Base-by-base conservation (phyloP, 2,888 invertebrate genomes). In the Aporophyla nigra region DNA sequence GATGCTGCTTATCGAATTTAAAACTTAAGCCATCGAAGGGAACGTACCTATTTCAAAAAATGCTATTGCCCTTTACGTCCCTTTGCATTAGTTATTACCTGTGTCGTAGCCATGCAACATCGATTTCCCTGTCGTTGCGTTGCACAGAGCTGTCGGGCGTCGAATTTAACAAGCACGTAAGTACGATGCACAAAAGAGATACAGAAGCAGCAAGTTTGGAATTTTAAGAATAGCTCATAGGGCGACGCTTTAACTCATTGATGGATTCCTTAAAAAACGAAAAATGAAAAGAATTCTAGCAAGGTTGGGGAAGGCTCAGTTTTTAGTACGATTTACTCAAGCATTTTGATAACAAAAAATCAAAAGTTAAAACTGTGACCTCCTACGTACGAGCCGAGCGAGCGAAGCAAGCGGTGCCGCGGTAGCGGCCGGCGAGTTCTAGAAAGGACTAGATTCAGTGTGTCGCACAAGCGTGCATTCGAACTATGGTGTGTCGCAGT, bases 101-200 rank as follows among this genome's bases (percentile, higher is more conserved):
- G 16, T 59, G n/a, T 5, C 33, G n/a, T 58, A 73, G 58, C 43
- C 51, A 59, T 71, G 40, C 73, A 59, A 58, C 33, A 73, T 73
- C 51, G 73, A 71, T 59, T 51, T 40, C 0, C 14, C 14, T 51
- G 72, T 43, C 72, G 2, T 51, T 33, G 24, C 21, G 16, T 2
- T 5, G 16, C 27, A 12, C 33, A 1, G 1, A 43, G 9, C 43
- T 46, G 7, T n/a, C 33, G 19, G 33, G n/a, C 40, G 33, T 71
- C 49, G 40, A 51, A 49, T 71, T 73, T 58, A 73, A 51, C 58
- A 58, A 49, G 40, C 58, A 6, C 51, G 16, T 10, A 10, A 24
- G 33, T 33, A 58, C 19, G 1, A n/a, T 72, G 5, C 14, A 71
- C 33, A 40, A 51, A 33, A 62, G 16, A 59, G 16, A 33, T 27